Evolutionary conservation across 1,140 invertebrate genomes (phyloP).

Genomic region (Stegodyphus mimosarum): DNA sequence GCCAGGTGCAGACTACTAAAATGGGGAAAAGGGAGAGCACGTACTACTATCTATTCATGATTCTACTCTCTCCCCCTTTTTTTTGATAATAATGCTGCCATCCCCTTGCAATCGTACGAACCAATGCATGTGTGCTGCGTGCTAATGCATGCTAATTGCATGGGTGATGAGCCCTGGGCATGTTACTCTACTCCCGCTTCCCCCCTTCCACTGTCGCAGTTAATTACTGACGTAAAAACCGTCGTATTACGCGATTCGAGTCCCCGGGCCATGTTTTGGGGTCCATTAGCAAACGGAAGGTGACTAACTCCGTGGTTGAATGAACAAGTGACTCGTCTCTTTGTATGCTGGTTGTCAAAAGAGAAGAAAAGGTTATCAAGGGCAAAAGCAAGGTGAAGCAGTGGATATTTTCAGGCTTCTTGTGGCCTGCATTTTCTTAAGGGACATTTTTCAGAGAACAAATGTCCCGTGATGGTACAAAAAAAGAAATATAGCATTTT

Average conservation of each 20-base stretch:
- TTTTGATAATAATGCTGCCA: not conserved
- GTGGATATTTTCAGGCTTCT: no score
- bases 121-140: conserved; percentile 13
- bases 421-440: no score
- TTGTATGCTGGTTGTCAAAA: not conserved
- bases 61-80: not conserved
- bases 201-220: conserved; percentile 10
- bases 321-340: not conserved
- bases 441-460: no score
- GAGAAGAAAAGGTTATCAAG: not conserved
- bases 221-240: conserved; percentile 59
- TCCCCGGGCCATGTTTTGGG: conserved; percentile 31
- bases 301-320: conserved; percentile 17
- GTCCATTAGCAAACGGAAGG: conserved; percentile 57
- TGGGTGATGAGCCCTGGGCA: conserved; percentile 50
- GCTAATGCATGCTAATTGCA: conserved; percentile 60
- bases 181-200: not conserved
- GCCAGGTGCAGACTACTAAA: conserved; percentile 47
- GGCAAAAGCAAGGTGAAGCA: no score
- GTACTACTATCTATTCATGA: conserved; percentile 12
- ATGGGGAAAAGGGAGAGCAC: not conserved
- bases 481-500: no score
- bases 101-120: not conserved
- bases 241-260: conserved; percentile 31
- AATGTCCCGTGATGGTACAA: no score